Evolutionary conservation across 2,113 vertebrate species (phyloP).

Genomic region (Orthonyx spaldingii): DNA sequence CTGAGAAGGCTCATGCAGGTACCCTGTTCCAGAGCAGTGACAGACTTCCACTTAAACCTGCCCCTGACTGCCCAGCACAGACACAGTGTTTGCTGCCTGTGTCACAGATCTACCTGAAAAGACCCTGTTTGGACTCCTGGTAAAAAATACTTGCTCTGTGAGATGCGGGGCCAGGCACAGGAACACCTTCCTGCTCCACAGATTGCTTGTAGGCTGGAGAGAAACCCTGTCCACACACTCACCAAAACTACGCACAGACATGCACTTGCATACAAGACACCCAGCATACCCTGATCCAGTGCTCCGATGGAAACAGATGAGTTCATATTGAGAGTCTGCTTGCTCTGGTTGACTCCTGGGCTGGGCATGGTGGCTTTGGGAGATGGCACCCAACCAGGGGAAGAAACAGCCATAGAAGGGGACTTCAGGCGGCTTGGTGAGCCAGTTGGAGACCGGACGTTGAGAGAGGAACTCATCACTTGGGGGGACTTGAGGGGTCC

Average conservation of each 20-base stretch:
- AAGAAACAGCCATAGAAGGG: slow-evolving; percentile 86
- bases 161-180: neutral
- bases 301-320: slow-evolving; percentile 64
- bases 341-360: slow-evolving; percentile 80
- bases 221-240: neutral
- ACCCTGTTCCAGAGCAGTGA: neutral
- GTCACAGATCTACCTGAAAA: neutral
- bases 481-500: slow-evolving; percentile 89
- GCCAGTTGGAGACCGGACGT: slow-evolving; percentile 85
- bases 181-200: fast-evolving
- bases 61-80: neutral
- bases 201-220: neutral
- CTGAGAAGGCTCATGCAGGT: neutral
- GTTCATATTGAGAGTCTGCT: slow-evolving; percentile 72
- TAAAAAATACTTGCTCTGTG: neutral
- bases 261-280: fast-evolving
- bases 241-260: neutral
- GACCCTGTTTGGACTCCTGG: neutral
- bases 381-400: slow-evolving; percentile 88
- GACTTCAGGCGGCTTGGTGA: slow-evolving; percentile 91
- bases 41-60: neutral
- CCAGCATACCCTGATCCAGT: slow-evolving; percentile 71
- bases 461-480: slow-evolving; percentile 85
- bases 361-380: slow-evolving; percentile 91
- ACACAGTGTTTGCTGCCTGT: neutral